Conservation (phyloP, 2,113 vertebrate genomes). For the Eidolon helvum region DNA sequence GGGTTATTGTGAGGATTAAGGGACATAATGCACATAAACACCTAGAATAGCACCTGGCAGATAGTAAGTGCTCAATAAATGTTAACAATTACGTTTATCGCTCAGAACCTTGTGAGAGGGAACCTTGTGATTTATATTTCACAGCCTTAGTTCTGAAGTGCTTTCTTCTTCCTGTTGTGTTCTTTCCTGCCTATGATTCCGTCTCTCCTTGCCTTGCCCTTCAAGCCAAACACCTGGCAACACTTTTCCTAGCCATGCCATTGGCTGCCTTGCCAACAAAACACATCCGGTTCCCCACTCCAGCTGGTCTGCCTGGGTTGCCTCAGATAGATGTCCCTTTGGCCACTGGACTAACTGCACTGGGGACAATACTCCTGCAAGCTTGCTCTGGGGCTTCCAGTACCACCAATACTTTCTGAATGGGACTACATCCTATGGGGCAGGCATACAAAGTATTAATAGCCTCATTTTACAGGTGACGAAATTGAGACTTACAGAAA, state of each 20-base stretch:
- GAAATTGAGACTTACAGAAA: neutral
- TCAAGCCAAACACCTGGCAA: neutral
- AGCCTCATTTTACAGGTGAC: neutral
- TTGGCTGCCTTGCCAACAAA: neutral
- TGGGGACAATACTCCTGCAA: accelerated
- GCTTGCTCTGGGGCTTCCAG: neutral
- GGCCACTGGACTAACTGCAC: neutral
- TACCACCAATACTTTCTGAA: neutral
- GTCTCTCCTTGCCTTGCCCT: neutral
- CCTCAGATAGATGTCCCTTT: neutral
- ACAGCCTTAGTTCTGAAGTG: neutral
- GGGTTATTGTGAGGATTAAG: neutral
- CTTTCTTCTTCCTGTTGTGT: neutral
- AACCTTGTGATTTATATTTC: neutral
- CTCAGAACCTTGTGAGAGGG: neutral
- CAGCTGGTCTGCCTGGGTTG: neutral
- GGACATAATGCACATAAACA: neutral
- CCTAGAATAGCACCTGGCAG: too few relatives aligned
- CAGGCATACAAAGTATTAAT: neutral
- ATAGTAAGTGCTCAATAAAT: neutral
- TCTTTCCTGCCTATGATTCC: neutral
- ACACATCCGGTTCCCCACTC: too few relatives aligned
- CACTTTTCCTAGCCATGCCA: too few relatives aligned
- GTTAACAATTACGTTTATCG: neutral
- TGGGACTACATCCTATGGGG: neutral